Conservation (phyloP, 2,797 vertebrate species). For the Hafferia zeledoni region DNA sequence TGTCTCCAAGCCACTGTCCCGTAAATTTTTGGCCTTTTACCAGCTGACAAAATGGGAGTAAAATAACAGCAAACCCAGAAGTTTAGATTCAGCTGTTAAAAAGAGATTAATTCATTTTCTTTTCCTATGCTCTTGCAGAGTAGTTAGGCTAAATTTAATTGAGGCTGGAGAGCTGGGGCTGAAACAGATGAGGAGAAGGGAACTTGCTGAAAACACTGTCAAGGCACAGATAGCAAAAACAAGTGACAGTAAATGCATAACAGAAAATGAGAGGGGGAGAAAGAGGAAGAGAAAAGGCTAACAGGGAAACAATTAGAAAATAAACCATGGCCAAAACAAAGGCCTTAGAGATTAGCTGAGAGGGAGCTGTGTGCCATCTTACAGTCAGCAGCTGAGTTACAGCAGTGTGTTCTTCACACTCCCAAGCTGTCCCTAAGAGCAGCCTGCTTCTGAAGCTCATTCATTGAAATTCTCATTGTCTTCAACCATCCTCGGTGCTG, state of each 20-base stretch:
- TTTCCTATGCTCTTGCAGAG: neutral
- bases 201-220: slow-evolving; percentile 48
- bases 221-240: neutral
- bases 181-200: neutral
- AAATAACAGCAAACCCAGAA: neutral
- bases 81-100: neutral
- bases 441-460: neutral
- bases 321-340: neutral
- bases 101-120: neutral
- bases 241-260: neutral
- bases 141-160: slow-evolving; percentile 38
- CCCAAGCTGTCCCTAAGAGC: neutral
- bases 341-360: neutral
- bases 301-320: slow-evolving; percentile 18
- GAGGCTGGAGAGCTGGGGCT: neutral
- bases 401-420: neutral
- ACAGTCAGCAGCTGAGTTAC: neutral
- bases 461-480: neutral
- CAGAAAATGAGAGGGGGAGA: slow-evolving; percentile 15
- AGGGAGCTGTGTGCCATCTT: neutral
- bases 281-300: slow-evolving; percentile 34
- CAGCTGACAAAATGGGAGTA: neutral
- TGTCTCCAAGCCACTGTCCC: neutral
- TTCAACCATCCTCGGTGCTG: neutral
- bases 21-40: neutral